phyloP scores from a whole-genome alignment of 23 tunicate species.

The Trididemnum nubilum region DNA sequence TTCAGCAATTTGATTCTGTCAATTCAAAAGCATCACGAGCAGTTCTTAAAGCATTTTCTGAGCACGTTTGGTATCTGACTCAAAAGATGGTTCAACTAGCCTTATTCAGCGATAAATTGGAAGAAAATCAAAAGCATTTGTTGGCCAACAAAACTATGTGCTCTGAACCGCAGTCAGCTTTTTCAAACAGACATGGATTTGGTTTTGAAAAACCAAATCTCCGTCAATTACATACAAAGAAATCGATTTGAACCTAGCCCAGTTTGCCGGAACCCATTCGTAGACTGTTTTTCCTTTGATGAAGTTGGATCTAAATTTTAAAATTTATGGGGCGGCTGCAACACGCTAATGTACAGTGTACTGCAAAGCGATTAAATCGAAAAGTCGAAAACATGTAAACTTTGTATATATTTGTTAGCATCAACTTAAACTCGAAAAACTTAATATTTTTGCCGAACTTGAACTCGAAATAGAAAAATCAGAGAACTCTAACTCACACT shows the following conservation, averaged over 20 bases:
- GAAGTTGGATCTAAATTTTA: neutral
- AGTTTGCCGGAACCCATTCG: neutral
- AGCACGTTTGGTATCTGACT: neutral
- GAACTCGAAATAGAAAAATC: too few species aligned
- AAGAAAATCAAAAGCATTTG: neutral
- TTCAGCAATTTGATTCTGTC: neutral
- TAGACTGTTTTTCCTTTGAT: neutral
- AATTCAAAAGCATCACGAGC: neutral
- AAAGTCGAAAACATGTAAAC: too few species aligned
- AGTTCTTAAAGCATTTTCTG: conserved; percentile 1
- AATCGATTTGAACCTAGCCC: neutral
- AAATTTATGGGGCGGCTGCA: too few species aligned
- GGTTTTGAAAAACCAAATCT: neutral
- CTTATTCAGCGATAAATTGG: neutral
- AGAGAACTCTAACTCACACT: too few species aligned
- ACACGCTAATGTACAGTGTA: too few species aligned
- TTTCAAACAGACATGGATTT: neutral
- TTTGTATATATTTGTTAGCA: too few species aligned
- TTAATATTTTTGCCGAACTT: too few species aligned
- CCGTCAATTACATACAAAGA: neutral
- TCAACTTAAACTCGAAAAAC: too few species aligned
- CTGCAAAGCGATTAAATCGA: too few species aligned
- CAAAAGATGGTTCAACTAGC: neutral
- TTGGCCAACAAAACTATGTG: neutral
- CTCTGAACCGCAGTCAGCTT: too few species aligned